Evolutionary conservation across 2,888 invertebrate genomes (phyloP).

Genomic region (Lutraria lutraria): DNA sequence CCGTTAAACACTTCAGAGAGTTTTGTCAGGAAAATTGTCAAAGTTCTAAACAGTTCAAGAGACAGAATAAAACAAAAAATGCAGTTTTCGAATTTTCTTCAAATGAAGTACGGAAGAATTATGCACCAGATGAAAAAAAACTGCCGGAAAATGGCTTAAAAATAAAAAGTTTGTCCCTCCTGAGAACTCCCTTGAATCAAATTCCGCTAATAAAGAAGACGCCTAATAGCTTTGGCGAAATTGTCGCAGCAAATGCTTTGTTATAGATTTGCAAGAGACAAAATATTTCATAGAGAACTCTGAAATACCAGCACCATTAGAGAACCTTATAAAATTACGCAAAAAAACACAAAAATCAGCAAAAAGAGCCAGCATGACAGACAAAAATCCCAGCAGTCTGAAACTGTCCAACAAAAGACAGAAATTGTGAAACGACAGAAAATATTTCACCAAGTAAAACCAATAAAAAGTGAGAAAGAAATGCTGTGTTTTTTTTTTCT

Average conservation of each 20-base stretch:
- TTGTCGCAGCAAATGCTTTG: slow-evolving; percentile 10
- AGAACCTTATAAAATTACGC: neutral
- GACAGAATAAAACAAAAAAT: neutral
- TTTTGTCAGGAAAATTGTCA: neutral
- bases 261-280: neutral
- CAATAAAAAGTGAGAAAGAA: slow-evolving; percentile 18
- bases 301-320: slow-evolving; percentile 19
- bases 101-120: slow-evolving; percentile 3
- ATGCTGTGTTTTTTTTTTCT: neutral
- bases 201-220: neutral
- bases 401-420: neutral
- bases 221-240: neutral
- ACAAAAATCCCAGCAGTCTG: slow-evolving; percentile 10
- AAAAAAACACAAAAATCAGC: neutral
- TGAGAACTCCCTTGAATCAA: neutral
- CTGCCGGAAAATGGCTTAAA: neutral
- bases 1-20: neutral
- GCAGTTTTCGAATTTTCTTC: neutral
- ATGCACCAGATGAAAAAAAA: neutral
- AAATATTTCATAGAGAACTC: neutral
- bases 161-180: neutral
- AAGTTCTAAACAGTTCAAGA: neutral
- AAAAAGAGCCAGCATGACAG: neutral
- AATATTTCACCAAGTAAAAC: neutral
- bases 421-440: neutral